A percentile compares a stretch with the other conserved stretches of the same genome.
phyloP scores from a whole-genome alignment of 2,888 invertebrate species.

The Glomeris marginata region DNA sequence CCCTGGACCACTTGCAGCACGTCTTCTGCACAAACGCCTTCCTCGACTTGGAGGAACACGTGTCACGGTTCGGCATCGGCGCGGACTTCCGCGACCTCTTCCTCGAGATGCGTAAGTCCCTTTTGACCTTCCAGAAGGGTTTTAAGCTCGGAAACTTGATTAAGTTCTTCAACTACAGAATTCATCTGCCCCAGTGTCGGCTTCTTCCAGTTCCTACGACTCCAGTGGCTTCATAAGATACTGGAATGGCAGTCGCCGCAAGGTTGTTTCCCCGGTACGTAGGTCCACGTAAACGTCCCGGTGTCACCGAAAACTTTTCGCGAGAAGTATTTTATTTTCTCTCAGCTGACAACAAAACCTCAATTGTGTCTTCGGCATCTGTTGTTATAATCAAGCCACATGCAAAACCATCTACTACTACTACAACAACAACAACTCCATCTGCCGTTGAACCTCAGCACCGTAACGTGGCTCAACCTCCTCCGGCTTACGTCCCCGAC shows the following conservation, averaged over 20 bases:
- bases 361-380: too few relatives aligned
- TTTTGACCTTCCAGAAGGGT: neutral
- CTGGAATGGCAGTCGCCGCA: slow-evolving; percentile 11
- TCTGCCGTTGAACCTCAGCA: neutral
- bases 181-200: slow-evolving; percentile 15
- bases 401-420: neutral
- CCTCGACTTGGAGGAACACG: slow-evolving; percentile 9
- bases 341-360: too few relatives aligned
- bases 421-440: neutral
- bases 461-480: neutral
- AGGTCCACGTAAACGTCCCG: too few relatives aligned
- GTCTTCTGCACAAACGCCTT: slow-evolving; percentile 13
- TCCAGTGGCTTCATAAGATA: slow-evolving; percentile 8
- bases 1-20: slow-evolving; percentile 12
- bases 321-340: too few relatives aligned
- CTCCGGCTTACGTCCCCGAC: too few relatives aligned
- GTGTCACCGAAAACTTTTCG: too few relatives aligned
- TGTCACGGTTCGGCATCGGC: slow-evolving; percentile 5
- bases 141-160: neutral
- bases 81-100: slow-evolving; percentile 10
- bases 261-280: slow-evolving; percentile 8
- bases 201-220: slow-evolving; percentile 12
- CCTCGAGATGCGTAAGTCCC: slow-evolving; percentile 11
- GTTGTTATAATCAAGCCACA: too few relatives aligned
- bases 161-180: slow-evolving; percentile 8